A percentile compares a stretch with the other conserved stretches of the same genome.
Conservation (phyloP, 2,113 vertebrate genomes). For the Oplegnathus fasciatus region DNA sequence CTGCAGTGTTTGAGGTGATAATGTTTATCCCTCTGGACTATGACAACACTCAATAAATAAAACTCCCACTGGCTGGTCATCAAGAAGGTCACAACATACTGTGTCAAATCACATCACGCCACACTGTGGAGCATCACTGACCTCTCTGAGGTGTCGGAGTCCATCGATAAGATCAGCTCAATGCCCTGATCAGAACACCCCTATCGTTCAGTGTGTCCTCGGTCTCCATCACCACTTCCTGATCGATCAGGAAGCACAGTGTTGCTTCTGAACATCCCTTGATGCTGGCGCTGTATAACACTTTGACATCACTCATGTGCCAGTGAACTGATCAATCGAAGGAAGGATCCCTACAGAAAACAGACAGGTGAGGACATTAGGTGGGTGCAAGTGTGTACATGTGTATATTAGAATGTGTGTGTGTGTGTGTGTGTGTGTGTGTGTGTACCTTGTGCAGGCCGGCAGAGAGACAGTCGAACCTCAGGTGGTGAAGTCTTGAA, state of each 20-base stretch:
- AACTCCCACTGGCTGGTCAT: conserved; percentile 12
- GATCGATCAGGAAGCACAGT: conserved; percentile 1
- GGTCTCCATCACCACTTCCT: neutral
- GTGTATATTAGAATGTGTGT: neutral
- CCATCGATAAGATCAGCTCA: neutral
- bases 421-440: neutral
- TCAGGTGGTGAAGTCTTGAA: conserved; percentile 86
- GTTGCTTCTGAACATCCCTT: conserved; percentile 9
- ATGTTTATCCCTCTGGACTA: conserved; percentile 23
- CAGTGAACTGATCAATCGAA: conserved; percentile 74
- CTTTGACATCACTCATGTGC: conserved; percentile 64
- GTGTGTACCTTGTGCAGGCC: conserved; percentile 82
- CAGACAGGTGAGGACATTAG: neutral
- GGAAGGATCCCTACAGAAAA: conserved; percentile 74
- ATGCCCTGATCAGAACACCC: neutral
- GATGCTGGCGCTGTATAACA: neutral
- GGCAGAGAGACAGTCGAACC: conserved; percentile 87
- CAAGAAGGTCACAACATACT: neutral
- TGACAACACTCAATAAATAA: neutral
- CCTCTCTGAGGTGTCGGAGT: conserved; percentile 40
- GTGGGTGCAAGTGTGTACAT: neutral
- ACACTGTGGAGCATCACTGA: conserved; percentile 24
- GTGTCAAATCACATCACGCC: conserved; percentile 13
- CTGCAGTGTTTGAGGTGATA: conserved; percentile 2
- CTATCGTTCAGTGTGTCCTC: neutral